Base-by-base conservation (phyloP, 2,888 invertebrate genomes). In the Galerucella pusilla region DNA sequence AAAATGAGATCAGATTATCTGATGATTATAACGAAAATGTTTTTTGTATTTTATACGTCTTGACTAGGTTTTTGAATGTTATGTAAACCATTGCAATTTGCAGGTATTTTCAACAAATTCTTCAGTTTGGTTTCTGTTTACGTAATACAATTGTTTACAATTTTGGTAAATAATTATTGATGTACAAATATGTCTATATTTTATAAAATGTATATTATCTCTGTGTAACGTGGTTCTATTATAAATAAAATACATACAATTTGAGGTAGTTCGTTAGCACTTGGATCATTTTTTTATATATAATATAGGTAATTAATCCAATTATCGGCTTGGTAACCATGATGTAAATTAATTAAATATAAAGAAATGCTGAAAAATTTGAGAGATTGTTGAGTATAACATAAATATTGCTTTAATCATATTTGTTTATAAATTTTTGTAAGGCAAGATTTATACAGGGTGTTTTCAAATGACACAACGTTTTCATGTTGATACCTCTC, bases 231-330 rank as follows among this genome's bases (percentile, higher is more conserved):
- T 20, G 57, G 64, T 14, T 71, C 59, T 71, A n/a, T 65, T 49
- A 72, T 73, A 54, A 77, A 74, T 68, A 74, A 72, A 75, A 61
- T 68, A 67, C 52, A 71, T 52, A 60, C 67, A 70, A 67, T 80
- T 80, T 84, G 84, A 85, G 84, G 85, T 85, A 85, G 85, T 81
- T 83, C 79, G 80, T 82, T 83, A 85, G 82, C 82, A 83, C 82
- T 79, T 76, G 77, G 78, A 78, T 77, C 73, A 74, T 72, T 74
- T 45, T 45, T 61, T 6, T 64, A 20, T 57, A 57, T 16, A 54
- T 16, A 16, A 57, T 20, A 57, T 10, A n/a, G n/a, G n/a, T n/a
- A 57, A 10, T 52, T 20, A 57, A 57, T 57, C 57, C 57, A 57
- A 11, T 57, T 57, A 57, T 57, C 20, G 57, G 20, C 57, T 57